Percentiles rank a stretch among this genome's conserved stretches.
phyloP scores from a whole-genome alignment of 2,888 invertebrate genomes.

The Xestoiulus laeticollis region DNA sequence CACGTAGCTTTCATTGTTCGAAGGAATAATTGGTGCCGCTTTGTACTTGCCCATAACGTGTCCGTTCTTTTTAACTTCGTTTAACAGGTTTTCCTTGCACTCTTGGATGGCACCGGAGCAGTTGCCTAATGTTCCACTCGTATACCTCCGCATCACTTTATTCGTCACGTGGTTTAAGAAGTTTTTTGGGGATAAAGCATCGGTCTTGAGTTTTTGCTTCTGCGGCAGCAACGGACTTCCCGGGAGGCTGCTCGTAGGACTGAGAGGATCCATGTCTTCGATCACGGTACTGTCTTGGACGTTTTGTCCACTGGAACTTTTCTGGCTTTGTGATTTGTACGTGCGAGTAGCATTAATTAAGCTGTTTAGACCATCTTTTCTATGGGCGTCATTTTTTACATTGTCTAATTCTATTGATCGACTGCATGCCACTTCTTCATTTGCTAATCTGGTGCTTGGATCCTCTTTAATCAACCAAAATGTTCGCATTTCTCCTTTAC shows the following conservation, averaged over 20 bases:
- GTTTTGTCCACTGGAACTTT: background rate
- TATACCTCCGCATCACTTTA: slow-evolving; percentile 42
- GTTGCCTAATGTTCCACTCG: slow-evolving; percentile 57
- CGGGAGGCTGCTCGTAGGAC: slow-evolving; percentile 51
- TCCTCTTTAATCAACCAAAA: slow-evolving; percentile 74
- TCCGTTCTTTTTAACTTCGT: slow-evolving; percentile 57
- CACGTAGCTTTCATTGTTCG: slow-evolving; percentile 53
- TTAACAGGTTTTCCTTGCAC: slow-evolving; percentile 58
- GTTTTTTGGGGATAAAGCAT: background rate
- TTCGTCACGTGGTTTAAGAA: background rate
- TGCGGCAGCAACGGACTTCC: slow-evolving; percentile 48
- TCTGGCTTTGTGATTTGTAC: background rate
- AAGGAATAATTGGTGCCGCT: slow-evolving; percentile 71
- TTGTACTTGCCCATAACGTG: slow-evolving; percentile 63
- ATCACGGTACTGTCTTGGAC: background rate
- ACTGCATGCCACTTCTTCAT: background rate
- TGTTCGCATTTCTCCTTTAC: slow-evolving; percentile 79
- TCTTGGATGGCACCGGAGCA: slow-evolving; percentile 59
- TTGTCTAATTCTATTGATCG: background rate
- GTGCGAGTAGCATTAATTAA: slow-evolving; percentile 42
- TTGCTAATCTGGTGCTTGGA: background rate
- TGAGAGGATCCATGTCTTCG: slow-evolving; percentile 24
- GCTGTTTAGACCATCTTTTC: slow-evolving; percentile 8
- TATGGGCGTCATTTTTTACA: background rate
- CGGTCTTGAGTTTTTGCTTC: background rate